These are phyloP conservation scores for Trilocha varians DNA, from an alignment of 2,888 invertebrate genomes.

Conservation along the genomic window DNA sequence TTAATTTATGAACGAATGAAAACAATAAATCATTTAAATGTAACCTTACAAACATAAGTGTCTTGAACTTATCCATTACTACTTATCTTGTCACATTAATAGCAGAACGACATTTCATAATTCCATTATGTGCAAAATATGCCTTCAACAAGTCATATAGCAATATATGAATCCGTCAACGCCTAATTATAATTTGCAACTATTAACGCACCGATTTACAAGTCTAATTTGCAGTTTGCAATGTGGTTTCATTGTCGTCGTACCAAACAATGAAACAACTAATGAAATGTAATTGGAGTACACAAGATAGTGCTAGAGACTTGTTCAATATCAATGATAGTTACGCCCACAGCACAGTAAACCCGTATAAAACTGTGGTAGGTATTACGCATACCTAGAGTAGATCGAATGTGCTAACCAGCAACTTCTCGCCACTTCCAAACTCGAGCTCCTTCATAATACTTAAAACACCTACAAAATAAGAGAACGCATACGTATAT, in stretches of 20 bases:
- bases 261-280: conserved; percentile 4
- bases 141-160: not conserved
- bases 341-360: not conserved
- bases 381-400: too few relatives aligned
- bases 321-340: not conserved
- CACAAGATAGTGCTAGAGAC: not conserved
- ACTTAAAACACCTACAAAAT: too few relatives aligned
- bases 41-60: too few relatives aligned
- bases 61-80: too few relatives aligned
- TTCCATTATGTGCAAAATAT: not conserved
- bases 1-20: too few relatives aligned
- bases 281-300: conserved; percentile 6
- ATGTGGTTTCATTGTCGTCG: conserved; percentile 4
- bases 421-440: too few relatives aligned
- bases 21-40: too few relatives aligned
- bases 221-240: conserved; percentile 6
- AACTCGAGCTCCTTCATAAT: too few relatives aligned
- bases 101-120: not conserved
- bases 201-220: conserved; percentile 6
- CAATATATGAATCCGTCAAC: not conserved
- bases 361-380: too few relatives aligned
- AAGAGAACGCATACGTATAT: too few relatives aligned
- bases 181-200: conserved; percentile 4
- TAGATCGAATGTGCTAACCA: too few relatives aligned
- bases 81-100: conserved; percentile 1